Evolutionary conservation across 2,113 vertebrate genomes (phyloP), one percentile per base, ranked within the genome.

Genomic region (Neotragus moschatus): DNA sequence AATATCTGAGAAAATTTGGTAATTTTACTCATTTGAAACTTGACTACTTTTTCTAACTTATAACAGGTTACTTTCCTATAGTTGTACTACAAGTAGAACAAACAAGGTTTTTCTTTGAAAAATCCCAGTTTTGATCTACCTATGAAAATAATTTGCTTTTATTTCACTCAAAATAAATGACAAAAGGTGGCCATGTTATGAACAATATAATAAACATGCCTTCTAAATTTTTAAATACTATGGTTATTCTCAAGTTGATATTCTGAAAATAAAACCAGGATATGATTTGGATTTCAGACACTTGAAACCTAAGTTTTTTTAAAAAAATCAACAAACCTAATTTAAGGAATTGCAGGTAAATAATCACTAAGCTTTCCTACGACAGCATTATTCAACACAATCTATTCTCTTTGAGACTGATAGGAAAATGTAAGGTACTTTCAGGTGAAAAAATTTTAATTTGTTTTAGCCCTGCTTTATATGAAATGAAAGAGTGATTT

Each of bases 131-230:
- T 85, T 79, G 66, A 23, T 77, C 25, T 61, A 10, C 19, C 5
- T 51, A 9, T 39, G 21, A 95, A 93, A 91, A 87, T 87, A 70
- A 85, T 90, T 87, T 95, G 73, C 23, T 88, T 88, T 96, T 55
- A 73, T 79, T 85, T 49, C 84, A 2, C 19, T 70, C 16, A 79
- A 21, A 82, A 86, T 91, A 75, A 89, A 12, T 63, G 16, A 85
- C 47, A 96, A 86, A 70, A 53, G 33, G 58, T 66, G 15, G 28
- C 12, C 66, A 33, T 33, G n/a, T 47, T 85, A 91, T n/a, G 58
- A 85, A 3, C 23, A 96, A 77, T 87, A 23, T 94, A 23, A 28
- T 15, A 95, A 96, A 73, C 2, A 23, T 23, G 4, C 51, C 89
- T 92, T 66, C 21, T 10, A 92, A 86, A 47, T 53, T 86, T 90